Evolutionary conservation across 2,113 vertebrate species (phyloP), one percentile per base, ranked within the genome.

Genomic region (Sapajus apella): DNA sequence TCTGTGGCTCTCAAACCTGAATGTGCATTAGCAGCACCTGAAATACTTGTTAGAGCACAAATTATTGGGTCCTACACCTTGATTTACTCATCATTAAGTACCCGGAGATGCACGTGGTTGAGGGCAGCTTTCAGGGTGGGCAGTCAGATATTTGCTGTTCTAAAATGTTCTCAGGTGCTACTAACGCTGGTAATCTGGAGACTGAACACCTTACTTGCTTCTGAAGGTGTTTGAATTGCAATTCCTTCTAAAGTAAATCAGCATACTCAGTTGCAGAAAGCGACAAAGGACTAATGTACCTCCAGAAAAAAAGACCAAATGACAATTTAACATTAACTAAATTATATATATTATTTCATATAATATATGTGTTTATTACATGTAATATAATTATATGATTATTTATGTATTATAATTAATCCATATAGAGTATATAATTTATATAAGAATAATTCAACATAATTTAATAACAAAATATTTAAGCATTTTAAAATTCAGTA

Each of bases 91-190:
- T 43, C 20, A 37, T 87, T 79, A 75, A 55, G 3, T 43, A 50
- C 5, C 5, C 72, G 13, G 37, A 21, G 5, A 47, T 32, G 40
- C 2, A 12, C 2, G 70, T 13, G n/a, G 30, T 58, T 4, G 0
- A 75, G 23, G 20, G 1, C 8, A 8, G 5, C 12, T 1, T n/a
- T 25, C 7, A 12, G 21, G 1, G 5, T 55, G 27, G 12, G 6
- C 3, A 37, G 8, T 76, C 23, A 68, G 43, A 27, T 2, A 37
- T 20, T 47, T 73, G 13, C 7, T 45, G 4, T 47, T 76, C 14
- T 35, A 25, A 61, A 64, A 68, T 21, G 37, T 91, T 91, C 40
- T 43, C 10, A 3, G 0, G 18, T 23, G 12, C 18, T 64, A 32
- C 4, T 43, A 0, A 21, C 4, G n/a, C 4, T 35, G 12, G 25